phyloP scores from a whole-genome alignment of 2,797 vertebrate species.

The Sarcoramphus papa region DNA sequence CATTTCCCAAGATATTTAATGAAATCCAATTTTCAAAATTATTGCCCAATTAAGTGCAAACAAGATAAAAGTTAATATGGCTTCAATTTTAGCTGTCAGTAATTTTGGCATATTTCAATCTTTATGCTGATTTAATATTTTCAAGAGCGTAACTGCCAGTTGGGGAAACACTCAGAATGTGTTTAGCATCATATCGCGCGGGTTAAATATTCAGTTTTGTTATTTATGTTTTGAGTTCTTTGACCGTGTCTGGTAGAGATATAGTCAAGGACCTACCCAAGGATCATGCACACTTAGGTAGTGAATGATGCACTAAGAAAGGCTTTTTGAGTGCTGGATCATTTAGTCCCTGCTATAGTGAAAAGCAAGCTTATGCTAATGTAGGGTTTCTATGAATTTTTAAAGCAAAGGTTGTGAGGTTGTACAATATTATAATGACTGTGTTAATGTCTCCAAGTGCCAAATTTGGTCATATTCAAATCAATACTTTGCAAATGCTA shows the following conservation, averaged over 20 bases:
- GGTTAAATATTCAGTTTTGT: not conserved
- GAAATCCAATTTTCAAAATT: not conserved
- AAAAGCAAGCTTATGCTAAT: not conserved
- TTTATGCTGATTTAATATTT: not conserved
- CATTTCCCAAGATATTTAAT: not conserved
- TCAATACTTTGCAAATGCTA: constrained; percentile 14
- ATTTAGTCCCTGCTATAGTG: not conserved
- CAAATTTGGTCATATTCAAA: constrained; percentile 7
- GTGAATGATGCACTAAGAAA: not conserved
- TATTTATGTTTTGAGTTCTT: not conserved
- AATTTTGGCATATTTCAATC: not conserved
- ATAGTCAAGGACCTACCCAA: not conserved
- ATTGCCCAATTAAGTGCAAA: not conserved
- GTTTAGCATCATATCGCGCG: not conserved
- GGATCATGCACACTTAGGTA: not conserved
- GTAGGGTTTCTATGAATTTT: not conserved
- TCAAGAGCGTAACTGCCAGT: not conserved
- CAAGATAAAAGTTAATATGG: not conserved
- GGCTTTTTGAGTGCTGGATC: not conserved
- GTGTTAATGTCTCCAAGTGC: not conserved
- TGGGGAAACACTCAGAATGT: not conserved
- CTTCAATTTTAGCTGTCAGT: not conserved
- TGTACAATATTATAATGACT: not conserved
- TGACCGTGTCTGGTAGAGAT: not conserved
- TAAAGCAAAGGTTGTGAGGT: not conserved